Percentiles rank a stretch among this genome's conserved stretches.
Evolutionary conservation across 53 echinoderm and acorn worm species (phyloP).

Genomic region (Patiria pectinifera): DNA sequence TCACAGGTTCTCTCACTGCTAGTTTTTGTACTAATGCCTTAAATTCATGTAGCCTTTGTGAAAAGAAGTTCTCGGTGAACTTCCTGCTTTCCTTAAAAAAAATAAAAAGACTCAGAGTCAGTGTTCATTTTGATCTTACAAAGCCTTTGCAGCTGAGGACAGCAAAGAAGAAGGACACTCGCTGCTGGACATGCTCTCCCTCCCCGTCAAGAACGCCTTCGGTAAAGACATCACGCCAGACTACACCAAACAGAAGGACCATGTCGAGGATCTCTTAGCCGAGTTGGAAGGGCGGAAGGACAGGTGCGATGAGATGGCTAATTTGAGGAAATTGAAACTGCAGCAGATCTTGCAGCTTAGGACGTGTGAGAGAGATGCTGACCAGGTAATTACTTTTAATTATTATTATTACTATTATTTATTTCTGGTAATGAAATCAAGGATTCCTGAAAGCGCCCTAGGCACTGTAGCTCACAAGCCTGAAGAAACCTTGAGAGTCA

Average conservation of each 20-base stretch:
- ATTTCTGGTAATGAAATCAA: no score
- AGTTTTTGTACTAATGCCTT: no score
- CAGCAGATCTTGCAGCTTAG: slow-evolving; percentile 92
- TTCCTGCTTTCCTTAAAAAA: neutral
- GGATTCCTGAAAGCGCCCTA: no score
- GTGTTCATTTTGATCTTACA: neutral
- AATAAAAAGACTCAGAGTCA: neutral
- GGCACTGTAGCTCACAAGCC: no score
- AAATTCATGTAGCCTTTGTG: no score
- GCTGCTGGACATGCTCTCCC: slow-evolving; percentile 84
- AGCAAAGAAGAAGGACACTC: slow-evolving; percentile 84
- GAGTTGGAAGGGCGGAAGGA: slow-evolving; percentile 80
- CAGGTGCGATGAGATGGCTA: slow-evolving; percentile 78
- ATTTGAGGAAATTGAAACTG: slow-evolving; percentile 85
- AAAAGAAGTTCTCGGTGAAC: no score
- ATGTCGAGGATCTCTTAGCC: slow-evolving; percentile 79
- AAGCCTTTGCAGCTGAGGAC: slow-evolving; percentile 76
- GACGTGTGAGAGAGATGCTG: slow-evolving; percentile 93
- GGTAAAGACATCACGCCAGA: slow-evolving; percentile 94
- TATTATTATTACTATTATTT: no score
- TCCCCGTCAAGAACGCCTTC: slow-evolving; percentile 93
- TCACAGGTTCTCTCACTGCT: no score
- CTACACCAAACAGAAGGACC: slow-evolving; percentile 69
- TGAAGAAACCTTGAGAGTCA: no score
- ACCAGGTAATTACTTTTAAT: no score